These are phyloP conservation scores for Mus spretus DNA, from an alignment of 2,797 vertebrate species.

Conservation along the genomic window DNA sequence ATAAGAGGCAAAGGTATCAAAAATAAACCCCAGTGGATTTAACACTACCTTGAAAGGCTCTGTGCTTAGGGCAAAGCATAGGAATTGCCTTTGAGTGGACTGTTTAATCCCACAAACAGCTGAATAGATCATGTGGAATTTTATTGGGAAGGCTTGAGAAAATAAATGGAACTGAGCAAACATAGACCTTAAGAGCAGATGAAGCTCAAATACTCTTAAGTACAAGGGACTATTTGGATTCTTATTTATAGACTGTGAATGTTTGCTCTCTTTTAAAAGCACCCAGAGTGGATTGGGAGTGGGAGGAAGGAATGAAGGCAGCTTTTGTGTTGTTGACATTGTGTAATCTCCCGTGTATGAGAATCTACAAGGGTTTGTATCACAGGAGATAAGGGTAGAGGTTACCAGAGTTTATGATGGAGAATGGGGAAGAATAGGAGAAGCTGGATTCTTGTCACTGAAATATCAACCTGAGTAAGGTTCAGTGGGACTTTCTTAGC, in stretches of 20 bases:
- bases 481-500: slow-evolving; percentile 35
- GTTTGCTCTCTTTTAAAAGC: slow-evolving; percentile 54
- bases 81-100: slow-evolving; percentile 19
- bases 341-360: not conserved
- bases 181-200: not conserved
- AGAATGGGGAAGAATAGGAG: not conserved
- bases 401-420: not conserved
- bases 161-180: slow-evolving; percentile 36
- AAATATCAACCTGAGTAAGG: slow-evolving; percentile 11
- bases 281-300: not conserved
- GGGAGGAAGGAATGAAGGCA: not conserved
- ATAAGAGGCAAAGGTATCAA: slow-evolving; percentile 32
- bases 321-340: not conserved
- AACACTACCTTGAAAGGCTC: slow-evolving; percentile 21
- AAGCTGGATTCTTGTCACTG: not conserved
- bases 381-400: not conserved
- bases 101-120: slow-evolving; percentile 29
- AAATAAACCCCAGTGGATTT: slow-evolving; percentile 51
- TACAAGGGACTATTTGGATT: not conserved
- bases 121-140: slow-evolving; percentile 41
- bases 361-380: not conserved
- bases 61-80: slow-evolving; percentile 11
- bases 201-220: slow-evolving; percentile 6
- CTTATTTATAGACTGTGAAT: not conserved
- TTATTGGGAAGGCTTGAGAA: slow-evolving; percentile 54